Percentiles rank a stretch among this genome's conserved stretches.
Evolutionary conservation across 2,888 invertebrate genomes (phyloP).

Genomic region (Ceramica pisi): DNA sequence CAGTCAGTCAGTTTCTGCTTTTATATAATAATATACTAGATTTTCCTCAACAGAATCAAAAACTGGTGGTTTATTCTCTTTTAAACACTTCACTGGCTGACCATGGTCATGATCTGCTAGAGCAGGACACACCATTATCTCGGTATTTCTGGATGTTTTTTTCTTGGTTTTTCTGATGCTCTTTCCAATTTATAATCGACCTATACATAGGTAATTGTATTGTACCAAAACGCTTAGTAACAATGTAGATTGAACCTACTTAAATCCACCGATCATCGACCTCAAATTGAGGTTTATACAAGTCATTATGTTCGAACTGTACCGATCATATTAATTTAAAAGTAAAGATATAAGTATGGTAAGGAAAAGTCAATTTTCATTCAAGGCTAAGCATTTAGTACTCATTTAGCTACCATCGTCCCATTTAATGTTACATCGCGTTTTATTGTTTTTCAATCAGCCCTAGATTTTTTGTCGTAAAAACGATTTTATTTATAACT

Average conservation of each 20-base stretch:
- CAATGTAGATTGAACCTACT: constrained; percentile 7
- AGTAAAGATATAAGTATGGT: no score
- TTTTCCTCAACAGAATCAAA: background rate
- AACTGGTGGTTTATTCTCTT: background rate
- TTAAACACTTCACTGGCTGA: no score
- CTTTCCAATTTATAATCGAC: no score
- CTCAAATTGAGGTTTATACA: constrained; percentile 40
- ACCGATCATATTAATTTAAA: constrained; percentile 59
- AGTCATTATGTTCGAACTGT: constrained; percentile 43
- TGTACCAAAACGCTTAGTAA: constrained; percentile 4
- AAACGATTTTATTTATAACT: constrained; percentile 56
- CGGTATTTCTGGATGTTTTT: no score
- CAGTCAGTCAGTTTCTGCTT: no score
- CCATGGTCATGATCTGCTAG: no score
- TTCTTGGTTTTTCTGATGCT: no score
- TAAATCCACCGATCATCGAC: constrained; percentile 25
- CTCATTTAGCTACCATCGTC: constrained; percentile 55
- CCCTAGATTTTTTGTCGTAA: constrained; percentile 59
- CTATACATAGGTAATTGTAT: background rate
- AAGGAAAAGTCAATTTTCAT: constrained; percentile 61
- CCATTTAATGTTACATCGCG: constrained; percentile 51
- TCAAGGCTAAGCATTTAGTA: constrained; percentile 59
- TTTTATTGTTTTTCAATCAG: constrained; percentile 63
- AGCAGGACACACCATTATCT: no score
- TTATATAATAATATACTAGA: no score